Percentiles rank a stretch among this genome's conserved stretches.
These are phyloP conservation scores for Heliconius himera DNA, from an alignment of 1,140 invertebrate genomes.

Conservation along the genomic window DNA sequence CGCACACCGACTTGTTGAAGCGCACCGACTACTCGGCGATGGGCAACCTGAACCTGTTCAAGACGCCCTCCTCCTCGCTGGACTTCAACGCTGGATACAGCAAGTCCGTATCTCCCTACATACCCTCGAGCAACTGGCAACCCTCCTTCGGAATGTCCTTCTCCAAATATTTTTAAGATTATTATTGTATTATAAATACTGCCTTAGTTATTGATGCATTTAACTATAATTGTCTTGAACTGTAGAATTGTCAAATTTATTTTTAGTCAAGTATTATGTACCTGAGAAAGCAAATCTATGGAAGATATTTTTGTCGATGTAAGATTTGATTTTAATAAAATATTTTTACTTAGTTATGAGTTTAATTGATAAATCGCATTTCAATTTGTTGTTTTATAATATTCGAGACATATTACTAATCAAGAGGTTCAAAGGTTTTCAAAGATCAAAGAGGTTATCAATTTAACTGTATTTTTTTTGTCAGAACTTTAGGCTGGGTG, in stretches of 20 bases:
- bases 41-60: conserved; percentile 63
- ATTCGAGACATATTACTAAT: too few species aligned
- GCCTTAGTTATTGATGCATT: too few species aligned
- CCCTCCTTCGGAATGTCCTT: conserved; percentile 45
- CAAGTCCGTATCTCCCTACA: conserved; percentile 48
- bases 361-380: too few species aligned
- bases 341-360: too few species aligned
- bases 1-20: conserved; percentile 52
- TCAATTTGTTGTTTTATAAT: too few species aligned
- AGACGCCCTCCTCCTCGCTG: conserved; percentile 47
- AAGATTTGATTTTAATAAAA: not conserved
- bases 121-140: conserved; percentile 50
- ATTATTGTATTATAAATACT: not conserved
- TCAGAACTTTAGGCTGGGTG: too few species aligned
- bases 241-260: not conserved
- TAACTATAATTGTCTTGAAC: not conserved
- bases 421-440: too few species aligned
- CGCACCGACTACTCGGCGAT: conserved; percentile 57
- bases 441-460: too few species aligned
- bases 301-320: not conserved
- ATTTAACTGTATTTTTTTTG: too few species aligned
- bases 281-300: not conserved
- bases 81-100: conserved; percentile 59
- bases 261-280: not conserved
- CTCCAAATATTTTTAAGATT: conserved; percentile 45